Evolutionary conservation across 2,888 invertebrate genomes (phyloP), one percentile per base, ranked within the genome.

Genomic region (Chalcis sispes): DNA sequence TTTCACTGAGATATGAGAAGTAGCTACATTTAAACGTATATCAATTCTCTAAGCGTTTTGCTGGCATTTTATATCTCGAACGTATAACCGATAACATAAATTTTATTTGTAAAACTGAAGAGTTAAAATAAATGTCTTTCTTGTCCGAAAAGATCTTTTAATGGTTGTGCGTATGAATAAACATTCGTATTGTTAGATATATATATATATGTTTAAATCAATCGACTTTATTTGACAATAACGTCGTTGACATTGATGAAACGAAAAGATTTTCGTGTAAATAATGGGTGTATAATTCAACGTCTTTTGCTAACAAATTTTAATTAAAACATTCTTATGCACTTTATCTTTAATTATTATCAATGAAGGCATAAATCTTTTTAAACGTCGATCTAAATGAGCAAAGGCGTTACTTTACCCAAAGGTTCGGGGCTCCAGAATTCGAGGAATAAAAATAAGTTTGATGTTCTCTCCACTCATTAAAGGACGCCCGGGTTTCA

Each of bases 311-410:
- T 50, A 66, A 27, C 15, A 20, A 56, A 42, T 59, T 50, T 65
- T 61, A 74, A 62, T 74, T 36, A 56, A 59, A 67, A 54, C 10
- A 62, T 61, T 69, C 4, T 23, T 7, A 20, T 2, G n/a, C 20
- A 50, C 4, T 36, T 20, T 7, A 36, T 48, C 67, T 25, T 72
- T 62, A 62, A 64, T 64, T 67, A 54, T 61, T 5, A 69, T 69
- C 29, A 69, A 76, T 48, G 5, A 29, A 32, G 29, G 40, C 56
- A 67, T 76, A 62, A 76, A 69, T 77, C 72, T 77, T 72, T 52
- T 64, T 29, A 59, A 72, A 59, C 20, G 58, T 69, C 72, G 36
- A 77, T 72, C 59, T 64, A 77, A 72, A 72, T 69, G 72, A 77
- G 64, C 32, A 40, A 56, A 40, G 20, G 46, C 25, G 62, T 50